phyloP scores from a whole-genome alignment of 2,113 vertebrate genomes.

The Spea multiplicata region DNA sequence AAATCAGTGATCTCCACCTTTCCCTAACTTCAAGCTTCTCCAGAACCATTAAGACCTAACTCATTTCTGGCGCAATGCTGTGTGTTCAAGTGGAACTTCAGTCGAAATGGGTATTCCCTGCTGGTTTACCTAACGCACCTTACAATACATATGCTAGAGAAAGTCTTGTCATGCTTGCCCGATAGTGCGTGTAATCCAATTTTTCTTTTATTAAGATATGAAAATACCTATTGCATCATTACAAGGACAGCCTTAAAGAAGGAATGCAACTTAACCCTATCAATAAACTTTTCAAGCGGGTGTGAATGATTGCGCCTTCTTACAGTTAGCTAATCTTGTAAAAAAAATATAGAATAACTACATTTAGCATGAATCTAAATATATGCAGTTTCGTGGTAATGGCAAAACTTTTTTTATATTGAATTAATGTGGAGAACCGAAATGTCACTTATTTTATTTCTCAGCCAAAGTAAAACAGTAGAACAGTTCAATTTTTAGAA shows the following conservation, averaged over 20 bases:
- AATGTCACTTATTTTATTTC: too few relatives aligned
- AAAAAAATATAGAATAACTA: too few relatives aligned
- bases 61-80: constrained; percentile 55
- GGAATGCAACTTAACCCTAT: background rate
- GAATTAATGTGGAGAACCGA: too few relatives aligned
- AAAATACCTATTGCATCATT: constrained; percentile 60
- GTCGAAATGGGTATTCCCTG: constrained; percentile 59
- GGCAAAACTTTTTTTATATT: too few relatives aligned
- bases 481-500: too few relatives aligned
- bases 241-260: constrained; percentile 42
- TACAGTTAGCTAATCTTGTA: too few relatives aligned
- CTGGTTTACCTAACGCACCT: constrained; percentile 59
- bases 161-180: constrained; percentile 61
- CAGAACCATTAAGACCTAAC: constrained; percentile 54
- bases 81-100: constrained; percentile 60
- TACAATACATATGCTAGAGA: constrained; percentile 64
- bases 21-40: constrained; percentile 55
- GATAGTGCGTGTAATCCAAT: constrained; percentile 67
- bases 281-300: too few relatives aligned
- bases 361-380: too few relatives aligned
- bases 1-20: constrained; percentile 66
- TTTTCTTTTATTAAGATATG: constrained; percentile 69
- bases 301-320: too few relatives aligned
- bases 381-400: too few relatives aligned
- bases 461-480: too few relatives aligned